Conservation (phyloP, 1,140 invertebrate species). For the Zaprionus capensis region DNA sequence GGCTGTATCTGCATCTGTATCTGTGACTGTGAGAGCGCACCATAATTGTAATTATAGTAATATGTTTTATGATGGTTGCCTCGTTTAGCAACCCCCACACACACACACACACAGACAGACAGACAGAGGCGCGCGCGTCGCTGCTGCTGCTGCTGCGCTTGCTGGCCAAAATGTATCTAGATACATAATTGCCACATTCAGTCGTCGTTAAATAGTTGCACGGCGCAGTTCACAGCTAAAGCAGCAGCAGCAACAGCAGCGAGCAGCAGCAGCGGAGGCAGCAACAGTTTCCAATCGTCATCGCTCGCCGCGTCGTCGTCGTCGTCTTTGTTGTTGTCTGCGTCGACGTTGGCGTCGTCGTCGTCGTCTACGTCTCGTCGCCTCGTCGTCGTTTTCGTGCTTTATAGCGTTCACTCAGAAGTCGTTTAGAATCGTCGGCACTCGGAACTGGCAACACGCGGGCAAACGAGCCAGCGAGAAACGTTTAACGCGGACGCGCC, state of each 20-base stretch:
- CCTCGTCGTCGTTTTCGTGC: constrained; percentile 60
- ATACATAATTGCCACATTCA: constrained; percentile 84
- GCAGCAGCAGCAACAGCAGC: constrained; percentile 19
- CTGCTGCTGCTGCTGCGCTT: constrained; percentile 57
- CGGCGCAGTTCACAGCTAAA: constrained; percentile 75
- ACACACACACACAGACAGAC: constrained; percentile 26
- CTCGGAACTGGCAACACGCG: constrained; percentile 60
- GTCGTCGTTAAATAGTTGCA: constrained; percentile 84
- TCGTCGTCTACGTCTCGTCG: constrained; percentile 32
- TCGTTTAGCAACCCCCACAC: constrained; percentile 77
- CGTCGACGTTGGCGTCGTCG: constrained; percentile 6
- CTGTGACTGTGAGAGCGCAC: constrained; percentile 51
- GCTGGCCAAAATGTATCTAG: constrained; percentile 84
- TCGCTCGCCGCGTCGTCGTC: constrained; percentile 33
- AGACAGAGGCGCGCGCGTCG: constrained; percentile 45
- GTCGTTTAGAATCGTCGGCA: constrained; percentile 78
- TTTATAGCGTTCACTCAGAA: constrained; percentile 78
- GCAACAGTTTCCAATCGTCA: constrained; percentile 56
- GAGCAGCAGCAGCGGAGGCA: constrained; percentile 25
- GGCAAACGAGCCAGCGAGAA: constrained; percentile 23
- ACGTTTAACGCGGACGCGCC: neutral
- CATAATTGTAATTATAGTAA: constrained; percentile 83
- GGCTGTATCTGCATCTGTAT: constrained; percentile 24
- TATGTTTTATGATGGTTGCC: constrained; percentile 82
- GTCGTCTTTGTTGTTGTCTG: constrained; percentile 13